Conservation (phyloP, 2,113 vertebrate species). For the Colossoma macropomum region DNA sequence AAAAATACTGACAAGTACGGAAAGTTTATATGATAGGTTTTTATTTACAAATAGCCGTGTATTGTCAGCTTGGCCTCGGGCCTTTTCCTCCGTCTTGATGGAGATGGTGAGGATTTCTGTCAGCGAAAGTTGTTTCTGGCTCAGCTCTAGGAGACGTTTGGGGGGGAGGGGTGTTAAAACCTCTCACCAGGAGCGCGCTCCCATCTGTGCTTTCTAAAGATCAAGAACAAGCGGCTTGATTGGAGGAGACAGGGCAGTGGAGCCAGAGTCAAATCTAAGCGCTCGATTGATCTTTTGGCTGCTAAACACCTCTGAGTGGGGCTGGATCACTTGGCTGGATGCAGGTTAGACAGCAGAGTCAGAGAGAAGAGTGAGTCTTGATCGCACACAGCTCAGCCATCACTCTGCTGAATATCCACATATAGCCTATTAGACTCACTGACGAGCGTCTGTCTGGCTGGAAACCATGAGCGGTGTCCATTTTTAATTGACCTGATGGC, state of each 20-base stretch:
- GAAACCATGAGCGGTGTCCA: neutral
- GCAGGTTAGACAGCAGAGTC: neutral
- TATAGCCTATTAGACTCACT: neutral
- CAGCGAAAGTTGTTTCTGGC: neutral
- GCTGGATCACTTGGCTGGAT: neutral
- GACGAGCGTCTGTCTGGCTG: neutral
- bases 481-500: neutral
- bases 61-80: neutral
- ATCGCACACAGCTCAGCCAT: neutral
- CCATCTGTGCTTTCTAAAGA: slow-evolving; percentile 29
- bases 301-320: slow-evolving; percentile 10
- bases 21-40: too few relatives aligned
- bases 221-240: slow-evolving; percentile 27
- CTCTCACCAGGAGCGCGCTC: neutral
- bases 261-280: slow-evolving; percentile 46
- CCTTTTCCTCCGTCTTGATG: neutral
- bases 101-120: neutral
- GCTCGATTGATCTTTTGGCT: slow-evolving; percentile 50
- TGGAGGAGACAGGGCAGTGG: slow-evolving; percentile 48
- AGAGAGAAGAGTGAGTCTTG: neutral
- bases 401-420: neutral
- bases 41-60: neutral
- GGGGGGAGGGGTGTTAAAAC: neutral
- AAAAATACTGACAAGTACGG: too few relatives aligned
- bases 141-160: neutral